Evolutionary conservation across 2,113 vertebrate genomes (phyloP).

Genomic region (Odocoileus hemionus): DNA sequence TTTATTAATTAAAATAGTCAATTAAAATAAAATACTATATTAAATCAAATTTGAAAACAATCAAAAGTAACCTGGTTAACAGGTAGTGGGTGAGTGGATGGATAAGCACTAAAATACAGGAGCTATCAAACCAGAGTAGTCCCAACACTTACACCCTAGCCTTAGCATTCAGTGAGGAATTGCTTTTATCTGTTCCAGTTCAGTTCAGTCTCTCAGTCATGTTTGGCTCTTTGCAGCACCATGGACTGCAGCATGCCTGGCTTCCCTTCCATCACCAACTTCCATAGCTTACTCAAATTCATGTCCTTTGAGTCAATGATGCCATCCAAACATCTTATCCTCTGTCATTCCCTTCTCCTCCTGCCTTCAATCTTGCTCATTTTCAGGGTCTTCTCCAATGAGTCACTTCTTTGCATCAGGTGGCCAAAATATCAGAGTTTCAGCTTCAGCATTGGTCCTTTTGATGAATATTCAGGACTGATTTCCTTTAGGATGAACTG

Average conservation of each 20-base stretch:
- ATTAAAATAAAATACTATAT: background rate
- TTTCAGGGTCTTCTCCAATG: background rate
- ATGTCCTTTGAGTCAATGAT: background rate
- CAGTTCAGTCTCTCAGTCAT: background rate
- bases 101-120: fast-evolving
- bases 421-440: background rate
- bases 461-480: background rate
- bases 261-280: background rate
- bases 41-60: background rate
- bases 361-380: background rate
- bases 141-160: no score
- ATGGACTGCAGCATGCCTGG: background rate
- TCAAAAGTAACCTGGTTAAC: background rate
- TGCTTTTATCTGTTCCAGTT: background rate
- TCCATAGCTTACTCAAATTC: background rate
- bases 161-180: fast-evolving
- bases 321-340: background rate
- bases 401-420: background rate
- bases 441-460: background rate
- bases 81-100: background rate
- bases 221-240: background rate
- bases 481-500: background rate
- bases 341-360: background rate
- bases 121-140: background rate
- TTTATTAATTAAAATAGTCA: background rate